Percentiles rank a stretch among this genome's conserved stretches.
These are phyloP conservation scores for Champsocephalus gunnari DNA, from an alignment of 2,797 vertebrate species.

Conservation along the genomic window DNA sequence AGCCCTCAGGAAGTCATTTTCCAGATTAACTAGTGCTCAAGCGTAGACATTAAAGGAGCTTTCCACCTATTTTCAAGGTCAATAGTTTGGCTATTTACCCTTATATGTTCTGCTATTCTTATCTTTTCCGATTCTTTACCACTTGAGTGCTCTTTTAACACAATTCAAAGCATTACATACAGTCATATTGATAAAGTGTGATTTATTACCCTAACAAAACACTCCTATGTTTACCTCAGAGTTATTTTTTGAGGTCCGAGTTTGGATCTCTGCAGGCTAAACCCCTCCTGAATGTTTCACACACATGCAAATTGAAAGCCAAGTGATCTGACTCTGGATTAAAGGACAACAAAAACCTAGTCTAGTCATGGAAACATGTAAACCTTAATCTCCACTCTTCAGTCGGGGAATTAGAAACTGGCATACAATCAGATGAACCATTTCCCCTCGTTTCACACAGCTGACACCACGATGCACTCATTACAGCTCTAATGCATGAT, in stretches of 20 bases:
- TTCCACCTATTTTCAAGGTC: constrained; percentile 25
- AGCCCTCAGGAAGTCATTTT: not conserved
- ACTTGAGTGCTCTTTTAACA: too few species aligned
- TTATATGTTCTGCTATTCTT: too few species aligned
- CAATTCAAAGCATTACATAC: too few species aligned
- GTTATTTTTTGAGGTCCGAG: too few species aligned
- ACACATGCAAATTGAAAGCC: constrained; percentile 22
- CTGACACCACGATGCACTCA: constrained; percentile 24
- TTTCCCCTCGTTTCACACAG: constrained; percentile 29
- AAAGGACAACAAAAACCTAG: constrained; percentile 49
- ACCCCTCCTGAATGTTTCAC: not conserved
- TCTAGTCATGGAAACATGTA: constrained; percentile 63
- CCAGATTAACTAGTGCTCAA: not conserved
- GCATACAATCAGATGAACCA: constrained; percentile 67
- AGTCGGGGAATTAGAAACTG: constrained; percentile 63
- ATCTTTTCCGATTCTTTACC: too few species aligned
- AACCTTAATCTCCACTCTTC: constrained; percentile 54
- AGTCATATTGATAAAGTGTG: too few species aligned
- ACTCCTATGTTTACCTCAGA: too few species aligned
- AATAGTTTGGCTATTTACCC: not conserved
- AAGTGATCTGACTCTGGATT: constrained; percentile 21
- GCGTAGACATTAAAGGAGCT: constrained; percentile 13
- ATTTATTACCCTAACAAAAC: too few species aligned
- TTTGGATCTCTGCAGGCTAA: too few species aligned
- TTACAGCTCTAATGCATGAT: constrained; percentile 49